Percentiles rank a stretch among this genome's conserved stretches.
Evolutionary conservation across 2,797 vertebrate species (phyloP).

Genomic region (Garrulus glandarius): DNA sequence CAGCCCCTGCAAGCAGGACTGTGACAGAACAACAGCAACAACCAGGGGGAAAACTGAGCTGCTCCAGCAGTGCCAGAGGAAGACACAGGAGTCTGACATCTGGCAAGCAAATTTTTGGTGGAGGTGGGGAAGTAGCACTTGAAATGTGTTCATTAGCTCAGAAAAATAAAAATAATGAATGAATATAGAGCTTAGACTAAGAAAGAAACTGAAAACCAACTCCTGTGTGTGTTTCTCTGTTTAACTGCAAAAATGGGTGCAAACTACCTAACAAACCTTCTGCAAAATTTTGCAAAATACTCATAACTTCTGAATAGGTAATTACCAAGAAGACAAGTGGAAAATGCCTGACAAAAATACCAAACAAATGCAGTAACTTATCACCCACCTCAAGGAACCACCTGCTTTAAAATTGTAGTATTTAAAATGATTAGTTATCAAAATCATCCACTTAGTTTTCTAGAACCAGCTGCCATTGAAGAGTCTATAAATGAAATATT

Average conservation of each 20-base stretch:
- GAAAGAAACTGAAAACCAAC: background rate
- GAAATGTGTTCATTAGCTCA: background rate
- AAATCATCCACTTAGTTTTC: background rate
- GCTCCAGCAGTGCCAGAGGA: background rate
- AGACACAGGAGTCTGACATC: background rate
- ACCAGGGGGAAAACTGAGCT: background rate
- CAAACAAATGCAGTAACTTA: background rate
- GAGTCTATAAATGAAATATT: background rate
- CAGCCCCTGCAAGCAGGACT: background rate
- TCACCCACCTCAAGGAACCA: background rate
- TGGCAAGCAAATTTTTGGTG: background rate
- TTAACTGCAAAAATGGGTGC: background rate
- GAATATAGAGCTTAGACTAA: background rate
- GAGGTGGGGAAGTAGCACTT: background rate
- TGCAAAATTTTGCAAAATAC: background rate
- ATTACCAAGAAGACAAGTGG: background rate
- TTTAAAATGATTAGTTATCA: background rate
- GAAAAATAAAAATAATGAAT: background rate
- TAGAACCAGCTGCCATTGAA: background rate
- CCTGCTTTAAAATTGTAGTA: background rate
- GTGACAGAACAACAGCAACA: background rate
- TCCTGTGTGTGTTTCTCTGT: background rate
- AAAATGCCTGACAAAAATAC: background rate
- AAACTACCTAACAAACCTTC: background rate
- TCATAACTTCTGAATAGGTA: background rate